Base-by-base conservation (phyloP, 2,113 vertebrate species). In the Zapus hudsonius region DNA sequence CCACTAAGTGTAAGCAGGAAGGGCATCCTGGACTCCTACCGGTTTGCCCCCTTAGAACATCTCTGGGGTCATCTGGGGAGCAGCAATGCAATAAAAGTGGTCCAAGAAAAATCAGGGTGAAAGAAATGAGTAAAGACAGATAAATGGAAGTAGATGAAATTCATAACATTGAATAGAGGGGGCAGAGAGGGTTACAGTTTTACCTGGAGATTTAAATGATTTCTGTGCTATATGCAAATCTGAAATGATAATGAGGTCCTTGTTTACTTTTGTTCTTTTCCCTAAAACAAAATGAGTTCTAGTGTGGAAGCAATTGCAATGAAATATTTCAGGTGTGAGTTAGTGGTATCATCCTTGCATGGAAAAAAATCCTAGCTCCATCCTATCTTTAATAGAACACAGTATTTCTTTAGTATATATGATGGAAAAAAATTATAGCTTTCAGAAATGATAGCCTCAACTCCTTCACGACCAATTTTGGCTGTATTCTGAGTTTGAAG, bases 391-490 rank as follows among this genome's bases (percentile, higher is more conserved):
- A 95, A 78, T 86, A 63, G 66, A 83, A 78, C 25, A 94, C 80
- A 80, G 19, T 57, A 76, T 86, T 95, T 87, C 82, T 87, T 93
- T 93, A 87, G 61, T 67, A 25, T 7, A 73, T 81, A 55, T 81
- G 93, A 92, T 90, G 78, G 88, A 11, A 76, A 89, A 82, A 83
- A 93, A 96, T 93, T 87, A 70, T 40, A n/a, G 63, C 84, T 92
- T 89, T 95, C 94, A 95, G 38, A 94, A 93, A 81, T 67, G 67
- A 95, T 94, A 90, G 82, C 55, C 55, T 67, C 31, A 9, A 78
- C 55, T 89, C 61, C 87, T 47, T 25, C 80, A 82, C 44, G 42
- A 17, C 25, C 29, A 31, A 8, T 7, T 44, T 52, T 52, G 31
- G 80, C 80, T 83, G n/a, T 19, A 66, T 9, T 44, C 44, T 47